A percentile compares a stretch with the other conserved stretches of the same genome.
These are phyloP conservation scores for Paelopatides confundens DNA, from an alignment of 53 echinoderm and acorn worm genomes.

Conservation along the genomic window DNA sequence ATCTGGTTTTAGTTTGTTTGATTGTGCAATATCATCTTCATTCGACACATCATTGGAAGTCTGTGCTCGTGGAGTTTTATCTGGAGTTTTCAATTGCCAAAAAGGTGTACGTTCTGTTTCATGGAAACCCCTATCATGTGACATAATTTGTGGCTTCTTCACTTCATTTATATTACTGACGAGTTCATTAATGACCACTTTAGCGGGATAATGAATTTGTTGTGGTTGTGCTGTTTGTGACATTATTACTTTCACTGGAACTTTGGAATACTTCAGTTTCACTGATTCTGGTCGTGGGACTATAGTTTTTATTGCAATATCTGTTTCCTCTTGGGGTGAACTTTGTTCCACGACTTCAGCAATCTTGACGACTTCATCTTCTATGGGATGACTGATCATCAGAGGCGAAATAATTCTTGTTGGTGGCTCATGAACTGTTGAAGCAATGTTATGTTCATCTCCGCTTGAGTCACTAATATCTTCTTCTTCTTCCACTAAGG, in stretches of 20 bases:
- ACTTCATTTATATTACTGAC: neutral
- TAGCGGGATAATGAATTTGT: neutral
- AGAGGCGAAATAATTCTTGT: slow-evolving; percentile 9
- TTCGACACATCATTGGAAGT: neutral
- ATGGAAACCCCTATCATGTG: neutral
- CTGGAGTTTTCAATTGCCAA: neutral
- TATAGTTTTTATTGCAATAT: neutral
- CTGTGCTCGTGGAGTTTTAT: neutral
- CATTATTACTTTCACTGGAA: slow-evolving; percentile 8
- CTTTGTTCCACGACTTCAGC: slow-evolving; percentile 27
- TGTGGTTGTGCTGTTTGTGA: slow-evolving; percentile 15
- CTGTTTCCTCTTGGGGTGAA: neutral
- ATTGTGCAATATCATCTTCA: neutral
- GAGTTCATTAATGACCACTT: neutral
- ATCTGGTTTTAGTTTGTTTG: neutral
- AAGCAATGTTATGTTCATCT: neutral
- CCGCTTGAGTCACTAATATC: neutral
- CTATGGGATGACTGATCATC: neutral
- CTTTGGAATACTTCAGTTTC: slow-evolving; percentile 16
- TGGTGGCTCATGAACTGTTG: slow-evolving; percentile 20
- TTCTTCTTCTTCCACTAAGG: slow-evolving; percentile 7
- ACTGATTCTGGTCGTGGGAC: neutral
- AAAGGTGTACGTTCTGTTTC: neutral
- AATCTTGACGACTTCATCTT: slow-evolving; percentile 22
- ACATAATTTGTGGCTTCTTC: neutral